phyloP scores from a whole-genome alignment of 2,113 vertebrate genomes.

The Salvelinus alpinus region DNA sequence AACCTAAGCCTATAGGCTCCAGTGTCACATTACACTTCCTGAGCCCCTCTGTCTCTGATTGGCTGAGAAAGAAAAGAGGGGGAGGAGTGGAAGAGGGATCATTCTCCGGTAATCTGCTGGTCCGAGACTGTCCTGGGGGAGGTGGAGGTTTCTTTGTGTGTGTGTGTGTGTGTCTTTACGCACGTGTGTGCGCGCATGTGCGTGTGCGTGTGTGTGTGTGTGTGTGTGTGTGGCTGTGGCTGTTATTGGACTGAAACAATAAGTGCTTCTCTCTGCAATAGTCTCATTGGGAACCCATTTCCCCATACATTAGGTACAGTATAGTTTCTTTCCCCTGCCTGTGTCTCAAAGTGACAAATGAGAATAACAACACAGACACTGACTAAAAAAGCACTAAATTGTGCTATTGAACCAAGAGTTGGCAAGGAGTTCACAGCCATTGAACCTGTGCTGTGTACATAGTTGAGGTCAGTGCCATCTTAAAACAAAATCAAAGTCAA shows the following conservation, averaged over 20 bases:
- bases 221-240: slow-evolving; percentile 1
- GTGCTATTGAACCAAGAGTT: neutral
- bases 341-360: neutral
- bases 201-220: too few species aligned
- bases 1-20: slow-evolving; percentile 55
- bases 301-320: neutral
- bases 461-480: neutral
- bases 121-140: slow-evolving; percentile 25
- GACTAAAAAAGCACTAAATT: neutral
- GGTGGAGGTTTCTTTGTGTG: slow-evolving; percentile 44
- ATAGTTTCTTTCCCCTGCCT: neutral
- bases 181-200: slow-evolving; percentile 1
- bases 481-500: neutral
- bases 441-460: neutral
- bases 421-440: neutral
- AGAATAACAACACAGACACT: neutral
- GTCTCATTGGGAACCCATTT: neutral
- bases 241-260: neutral
- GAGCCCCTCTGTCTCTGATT: slow-evolving; percentile 59
- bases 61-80: slow-evolving; percentile 41
- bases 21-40: slow-evolving; percentile 76
- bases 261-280: neutral
- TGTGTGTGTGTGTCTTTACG: slow-evolving; percentile 34
- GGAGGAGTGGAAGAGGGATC: slow-evolving; percentile 65
- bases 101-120: slow-evolving; percentile 52